Base-by-base conservation (phyloP, 2,888 invertebrate species). In the Lymantria monacha region DNA sequence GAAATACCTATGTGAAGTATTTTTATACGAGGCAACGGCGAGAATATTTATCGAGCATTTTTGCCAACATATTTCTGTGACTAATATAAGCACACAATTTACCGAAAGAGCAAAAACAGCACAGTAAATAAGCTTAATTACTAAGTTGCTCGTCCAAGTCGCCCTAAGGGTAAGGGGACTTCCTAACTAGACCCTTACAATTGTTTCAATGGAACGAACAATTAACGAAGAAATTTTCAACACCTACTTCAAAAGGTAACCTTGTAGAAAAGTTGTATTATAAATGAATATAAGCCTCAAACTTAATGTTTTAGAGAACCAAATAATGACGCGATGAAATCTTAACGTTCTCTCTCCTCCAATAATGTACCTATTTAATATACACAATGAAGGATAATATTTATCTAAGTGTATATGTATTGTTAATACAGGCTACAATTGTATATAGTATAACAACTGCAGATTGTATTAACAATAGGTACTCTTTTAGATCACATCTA, bases 111-210 rank as follows among this genome's bases (percentile, higher is more conserved):
- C 82, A 78, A 78, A 81, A 85, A 84, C 84, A 85, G 74, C 66
- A 65, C 65, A 74, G 81, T 76, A 88, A 88, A 89, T 88, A 82
- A 86, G 87, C 87, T 87, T 86, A 87, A 87, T 88, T 87, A 90
- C 81, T 76, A 79, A 84, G 81, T 87, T 85, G 81, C 74, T 66
- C 75, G 86, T 83, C 80, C 79, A 70, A 81, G 72, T 79, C 79
- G 74, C 74, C 79, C 71, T 65, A 75, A 80, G 78, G 82, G 76
- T 71, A 44, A 76, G 69, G 78, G 78, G 77, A 72, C 72, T 71
- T 67, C 72, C 81, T 80, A 73, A 86, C 79, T 75, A 83, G 81
- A 76, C 81, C 81, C 87, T 88, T 78, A 80, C 72, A 72, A 81
- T 74, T 82, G 80, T 85, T 86, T 79, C 81, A 81, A 80, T 76